Base-by-base conservation (phyloP, 2,888 invertebrate species). In the Alcis repandata region DNA sequence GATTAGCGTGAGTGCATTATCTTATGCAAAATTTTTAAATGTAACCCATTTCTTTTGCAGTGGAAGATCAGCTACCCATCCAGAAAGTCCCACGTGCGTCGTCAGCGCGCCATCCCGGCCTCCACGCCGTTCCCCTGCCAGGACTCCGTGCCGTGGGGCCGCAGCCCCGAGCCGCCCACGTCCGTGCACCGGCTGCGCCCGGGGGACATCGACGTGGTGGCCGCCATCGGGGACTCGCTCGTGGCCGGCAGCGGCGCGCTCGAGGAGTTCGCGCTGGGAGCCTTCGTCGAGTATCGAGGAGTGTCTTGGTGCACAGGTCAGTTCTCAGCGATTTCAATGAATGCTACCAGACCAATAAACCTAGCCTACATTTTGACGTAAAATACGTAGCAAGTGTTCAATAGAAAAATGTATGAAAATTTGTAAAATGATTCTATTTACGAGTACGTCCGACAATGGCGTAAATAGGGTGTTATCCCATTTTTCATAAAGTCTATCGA, bases 261-360 rank as follows among this genome's bases (percentile, higher is more conserved):
- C 71, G 96, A 96, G 70, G 95, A 96, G 81, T 96, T 93, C 78
- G 96, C 96, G 0, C 85, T 96, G 2, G 96, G 96, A 1, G 95
- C 96, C 0, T 95, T 96, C 76, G 95, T 96, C 68, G 96, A 96
- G 81, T 95, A 96, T 69, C 88, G 96, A 56, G 96, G 96, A 0
- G 95, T 96, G 1, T 96, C 96, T 11, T 96, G 96, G 96, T 96
- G 96, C 83, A 95, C 95, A 75, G 95, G 95, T 95, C 73, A 73
- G 58, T 66, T n/a, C n/a, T n/a, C n/a, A n/a, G 0, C 33, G 6
- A 10, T 40, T 11, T 11, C 6, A 4, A n/a, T 11, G 2, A 6
- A 13, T 0, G 13, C 7, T 13, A 2, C 7, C 38, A 33, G 10
- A 9, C 33, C 1, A 33, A 13, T n/a, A 27, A 6, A 4, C 27